Conservation (phyloP, 2,113 vertebrate species). For the Onychorhynchus coronatus region DNA sequence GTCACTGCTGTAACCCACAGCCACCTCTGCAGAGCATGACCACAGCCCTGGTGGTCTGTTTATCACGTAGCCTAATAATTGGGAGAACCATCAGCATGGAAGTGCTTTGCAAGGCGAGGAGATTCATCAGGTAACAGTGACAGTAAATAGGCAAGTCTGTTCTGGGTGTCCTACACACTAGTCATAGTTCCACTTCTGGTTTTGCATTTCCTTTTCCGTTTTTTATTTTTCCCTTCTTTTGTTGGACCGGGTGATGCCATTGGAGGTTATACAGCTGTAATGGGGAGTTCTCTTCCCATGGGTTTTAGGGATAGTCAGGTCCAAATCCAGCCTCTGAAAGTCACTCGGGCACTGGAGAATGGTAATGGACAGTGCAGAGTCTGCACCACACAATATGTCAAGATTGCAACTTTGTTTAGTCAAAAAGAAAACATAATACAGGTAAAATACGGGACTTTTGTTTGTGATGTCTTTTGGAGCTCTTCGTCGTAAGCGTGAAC, state of each 20-base stretch:
- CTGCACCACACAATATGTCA: neutral
- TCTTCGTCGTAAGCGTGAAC: conserved; percentile 1
- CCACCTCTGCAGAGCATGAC: neutral
- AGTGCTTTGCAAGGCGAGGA: neutral
- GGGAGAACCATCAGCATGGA: neutral
- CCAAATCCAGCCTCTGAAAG: neutral
- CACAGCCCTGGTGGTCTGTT: neutral
- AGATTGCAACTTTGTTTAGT: neutral
- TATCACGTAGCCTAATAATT: neutral
- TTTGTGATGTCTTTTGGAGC: neutral
- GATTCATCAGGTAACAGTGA: neutral
- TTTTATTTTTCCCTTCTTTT: neutral
- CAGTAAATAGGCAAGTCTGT: neutral
- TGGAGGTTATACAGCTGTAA: neutral
- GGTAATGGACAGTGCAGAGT: neutral
- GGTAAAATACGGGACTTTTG: neutral
- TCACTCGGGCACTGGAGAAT: fast-evolving
- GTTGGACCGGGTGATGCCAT: neutral
- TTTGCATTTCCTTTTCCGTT: neutral
- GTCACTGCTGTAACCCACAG: neutral
- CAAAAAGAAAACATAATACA: neutral
- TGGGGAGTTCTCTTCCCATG: neutral
- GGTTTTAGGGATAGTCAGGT: neutral
- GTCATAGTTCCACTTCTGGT: neutral
- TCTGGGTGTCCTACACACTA: neutral